Conservation (phyloP, 2,113 vertebrate species). For the Morone saxatilis region DNA sequence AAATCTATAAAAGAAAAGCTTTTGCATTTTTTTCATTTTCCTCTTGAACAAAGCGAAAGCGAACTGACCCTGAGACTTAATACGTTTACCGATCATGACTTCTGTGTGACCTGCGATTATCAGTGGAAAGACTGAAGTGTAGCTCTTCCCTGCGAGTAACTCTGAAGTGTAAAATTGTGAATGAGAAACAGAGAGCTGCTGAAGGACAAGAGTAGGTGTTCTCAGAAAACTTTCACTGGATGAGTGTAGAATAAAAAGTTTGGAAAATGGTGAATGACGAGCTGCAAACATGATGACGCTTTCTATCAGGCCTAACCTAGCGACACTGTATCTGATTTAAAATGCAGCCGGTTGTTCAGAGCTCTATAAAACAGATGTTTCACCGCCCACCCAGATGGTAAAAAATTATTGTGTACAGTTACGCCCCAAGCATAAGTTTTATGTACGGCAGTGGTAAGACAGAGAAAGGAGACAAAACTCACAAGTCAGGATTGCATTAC, state of each 20-base stretch:
- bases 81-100: too few relatives aligned
- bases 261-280: background rate
- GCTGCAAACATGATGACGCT: background rate
- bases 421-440: background rate
- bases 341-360: slow-evolving; percentile 5
- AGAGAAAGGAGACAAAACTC: slow-evolving; percentile 9
- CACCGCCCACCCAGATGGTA: slow-evolving; percentile 11
- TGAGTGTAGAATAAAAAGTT: background rate
- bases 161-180: background rate
- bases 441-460: background rate
- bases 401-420: slow-evolving; percentile 23
- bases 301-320: background rate
- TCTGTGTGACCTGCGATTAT: too few relatives aligned
- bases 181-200: background rate
- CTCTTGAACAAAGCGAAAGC: background rate
- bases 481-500: slow-evolving; percentile 68
- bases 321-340: background rate
- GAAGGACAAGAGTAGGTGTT: background rate
- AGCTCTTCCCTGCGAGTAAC: background rate
- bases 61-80: background rate
- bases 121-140: background rate
- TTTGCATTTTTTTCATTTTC: background rate
- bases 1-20: too few relatives aligned
- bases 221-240: background rate
- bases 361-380: slow-evolving; percentile 42